A percentile compares a stretch with the other conserved stretches of the same genome.
phyloP scores from a whole-genome alignment of 1,140 invertebrate species.

The Oreohelix idahoensis region DNA sequence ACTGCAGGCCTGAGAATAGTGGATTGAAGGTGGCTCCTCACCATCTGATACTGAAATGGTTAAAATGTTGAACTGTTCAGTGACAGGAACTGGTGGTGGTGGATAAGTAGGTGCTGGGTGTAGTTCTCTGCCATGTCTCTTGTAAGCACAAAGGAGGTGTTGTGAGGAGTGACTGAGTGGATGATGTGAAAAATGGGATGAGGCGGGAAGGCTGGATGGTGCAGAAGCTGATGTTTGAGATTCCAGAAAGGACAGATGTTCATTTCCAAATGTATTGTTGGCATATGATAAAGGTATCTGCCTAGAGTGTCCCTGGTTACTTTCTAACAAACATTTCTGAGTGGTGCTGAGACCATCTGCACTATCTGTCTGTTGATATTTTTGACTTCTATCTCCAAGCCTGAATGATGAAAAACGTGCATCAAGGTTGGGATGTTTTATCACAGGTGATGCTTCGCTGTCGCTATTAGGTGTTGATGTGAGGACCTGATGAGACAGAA shows the following conservation, averaged over 20 bases:
- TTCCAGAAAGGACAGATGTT: constrained; percentile 7
- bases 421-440: neutral
- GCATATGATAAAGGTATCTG: neutral
- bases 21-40: neutral
- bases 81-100: neutral
- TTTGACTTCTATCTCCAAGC: neutral
- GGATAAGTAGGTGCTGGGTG: neutral
- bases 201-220: too few relatives aligned
- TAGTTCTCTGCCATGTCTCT: neutral
- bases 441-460: too few relatives aligned
- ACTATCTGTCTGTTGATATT: neutral
- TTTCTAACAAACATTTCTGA: neutral
- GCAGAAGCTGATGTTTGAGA: constrained; percentile 47
- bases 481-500: neutral
- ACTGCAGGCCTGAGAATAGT: neutral
- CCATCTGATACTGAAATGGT: neutral
- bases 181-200: neutral
- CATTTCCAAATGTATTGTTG: neutral
- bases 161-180: neutral
- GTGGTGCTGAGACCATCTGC: neutral
- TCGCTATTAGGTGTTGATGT: constrained; percentile 48
- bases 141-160: neutral
- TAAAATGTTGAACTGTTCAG: neutral
- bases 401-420: constrained; percentile 6
- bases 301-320: neutral